A percentile compares a stretch with the other conserved stretches of the same genome.
These are phyloP conservation scores for Sepioteuthis lessoniana DNA, from an alignment of 2,888 invertebrate genomes.

Conservation along the genomic window DNA sequence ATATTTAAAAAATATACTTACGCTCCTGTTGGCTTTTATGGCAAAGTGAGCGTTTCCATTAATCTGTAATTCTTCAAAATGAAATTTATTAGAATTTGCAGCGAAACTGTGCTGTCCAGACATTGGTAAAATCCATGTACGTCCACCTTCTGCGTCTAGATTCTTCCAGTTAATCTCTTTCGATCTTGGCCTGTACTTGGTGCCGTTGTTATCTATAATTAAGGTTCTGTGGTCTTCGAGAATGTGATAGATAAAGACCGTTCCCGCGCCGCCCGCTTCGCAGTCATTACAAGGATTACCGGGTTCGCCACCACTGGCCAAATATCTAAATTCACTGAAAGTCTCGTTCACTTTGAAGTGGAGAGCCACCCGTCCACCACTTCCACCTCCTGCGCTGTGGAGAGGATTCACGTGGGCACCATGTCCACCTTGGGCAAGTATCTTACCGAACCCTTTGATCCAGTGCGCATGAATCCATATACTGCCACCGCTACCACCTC, in stretches of 20 bases:
- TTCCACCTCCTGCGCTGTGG: slow-evolving; percentile 58
- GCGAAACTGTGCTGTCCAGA: slow-evolving; percentile 63
- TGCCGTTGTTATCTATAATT: slow-evolving; percentile 65
- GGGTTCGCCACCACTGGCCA: slow-evolving; percentile 62
- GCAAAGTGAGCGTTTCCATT: slow-evolving; percentile 66
- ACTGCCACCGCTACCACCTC: slow-evolving; percentile 67
- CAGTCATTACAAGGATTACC: slow-evolving; percentile 53
- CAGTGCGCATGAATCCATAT: slow-evolving; percentile 62
- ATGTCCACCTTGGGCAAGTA: slow-evolving; percentile 58
- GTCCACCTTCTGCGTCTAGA: slow-evolving; percentile 57
- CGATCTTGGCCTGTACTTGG: slow-evolving; percentile 55
- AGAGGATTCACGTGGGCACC: slow-evolving; percentile 52
- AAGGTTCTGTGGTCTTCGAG: slow-evolving; percentile 63
- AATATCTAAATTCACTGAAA: slow-evolving; percentile 65
- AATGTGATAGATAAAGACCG: slow-evolving; percentile 63
- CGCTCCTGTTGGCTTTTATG: slow-evolving; percentile 54
- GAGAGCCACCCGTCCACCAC: slow-evolving; percentile 66
- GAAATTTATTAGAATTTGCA: slow-evolving; percentile 54
- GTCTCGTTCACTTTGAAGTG: slow-evolving; percentile 63
- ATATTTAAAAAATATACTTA: slow-evolving; percentile 65
- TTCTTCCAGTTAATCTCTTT: slow-evolving; percentile 63
- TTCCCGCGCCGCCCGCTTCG: slow-evolving; percentile 66
- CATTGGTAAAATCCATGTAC: slow-evolving; percentile 66
- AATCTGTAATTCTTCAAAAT: slow-evolving; percentile 67
- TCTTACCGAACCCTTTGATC: slow-evolving; percentile 56